These are phyloP conservation scores for Neoitamus cyanurus DNA, from an alignment of 2,888 invertebrate genomes.

Conservation along the genomic window DNA sequence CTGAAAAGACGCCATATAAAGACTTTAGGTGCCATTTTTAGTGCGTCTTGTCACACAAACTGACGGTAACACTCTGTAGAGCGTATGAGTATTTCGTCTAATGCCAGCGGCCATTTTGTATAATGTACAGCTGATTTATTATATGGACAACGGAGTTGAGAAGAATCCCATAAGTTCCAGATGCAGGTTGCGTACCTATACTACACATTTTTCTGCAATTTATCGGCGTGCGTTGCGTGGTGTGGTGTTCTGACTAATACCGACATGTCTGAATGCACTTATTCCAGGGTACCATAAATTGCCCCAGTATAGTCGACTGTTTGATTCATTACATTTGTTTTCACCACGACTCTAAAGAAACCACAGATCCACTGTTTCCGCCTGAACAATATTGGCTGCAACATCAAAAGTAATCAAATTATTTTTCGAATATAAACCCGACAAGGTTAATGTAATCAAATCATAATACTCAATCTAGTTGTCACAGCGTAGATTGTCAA, in stretches of 20 bases:
- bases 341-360: too few species aligned
- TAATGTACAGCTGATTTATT: conserved; percentile 50
- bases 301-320: background rate
- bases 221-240: conserved; percentile 39
- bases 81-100: conserved; percentile 16
- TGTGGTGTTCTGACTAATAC: background rate
- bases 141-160: conserved; percentile 40
- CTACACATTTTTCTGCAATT: conserved; percentile 32
- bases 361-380: background rate
- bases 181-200: conserved; percentile 40
- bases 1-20: conserved; percentile 21
- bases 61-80: conserved; percentile 8
- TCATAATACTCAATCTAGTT: too few species aligned
- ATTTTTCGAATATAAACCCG: too few species aligned
- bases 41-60: conserved; percentile 40
- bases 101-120: conserved; percentile 53
- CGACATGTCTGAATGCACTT: background rate
- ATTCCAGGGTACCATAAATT: background rate
- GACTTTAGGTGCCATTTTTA: conserved; percentile 33
- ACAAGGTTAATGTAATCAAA: too few species aligned
- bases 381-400: too few species aligned
- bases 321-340: too few species aligned
- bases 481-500: background rate
- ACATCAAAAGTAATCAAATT: too few species aligned
- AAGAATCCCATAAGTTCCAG: conserved; percentile 45